A percentile compares a stretch with the other conserved stretches of the same genome.
phyloP scores from a whole-genome alignment of 2,888 invertebrate genomes.

The Hymenopus coronatus region DNA sequence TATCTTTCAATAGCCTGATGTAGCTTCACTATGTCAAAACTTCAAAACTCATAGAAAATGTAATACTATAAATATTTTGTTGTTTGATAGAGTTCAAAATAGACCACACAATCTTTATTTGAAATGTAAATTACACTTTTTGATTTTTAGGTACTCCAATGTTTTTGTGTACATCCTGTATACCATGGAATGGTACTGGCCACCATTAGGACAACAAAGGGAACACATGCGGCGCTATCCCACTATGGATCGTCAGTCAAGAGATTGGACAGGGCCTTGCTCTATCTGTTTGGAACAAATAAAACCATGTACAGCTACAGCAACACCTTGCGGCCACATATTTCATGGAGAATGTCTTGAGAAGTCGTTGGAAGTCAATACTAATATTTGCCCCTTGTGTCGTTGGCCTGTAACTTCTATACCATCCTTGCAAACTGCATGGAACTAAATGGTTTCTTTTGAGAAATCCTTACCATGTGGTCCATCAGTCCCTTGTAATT shows the following conservation, averaged over 20 bases:
- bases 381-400: slow-evolving; percentile 2
- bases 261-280: slow-evolving; percentile 14
- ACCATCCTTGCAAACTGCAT: background rate
- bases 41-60: too few relatives aligned
- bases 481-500: too few relatives aligned
- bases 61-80: too few relatives aligned
- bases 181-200: slow-evolving; percentile 9
- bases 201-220: slow-evolving; percentile 1
- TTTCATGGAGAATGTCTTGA: slow-evolving; percentile 9
- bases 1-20: too few relatives aligned
- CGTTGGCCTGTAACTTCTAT: background rate
- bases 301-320: slow-evolving; percentile 3
- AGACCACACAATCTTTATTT: too few relatives aligned
- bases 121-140: background rate
- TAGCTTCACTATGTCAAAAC: too few relatives aligned
- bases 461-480: too few relatives aligned
- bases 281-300: slow-evolving; percentile 8
- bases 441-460: background rate
- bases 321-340: slow-evolving; percentile 12
- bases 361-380: background rate
- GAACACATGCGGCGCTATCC: slow-evolving; percentile 4
- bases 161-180: slow-evolving; percentile 2
- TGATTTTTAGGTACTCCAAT: slow-evolving; percentile 2
- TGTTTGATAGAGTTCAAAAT: too few relatives aligned
- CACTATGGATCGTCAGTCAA: background rate